A percentile compares a stretch with the other conserved stretches of the same genome.
These are phyloP conservation scores for Fissipunctia ypsillon DNA, from an alignment of 2,888 invertebrate species.

Conservation along the genomic window DNA sequence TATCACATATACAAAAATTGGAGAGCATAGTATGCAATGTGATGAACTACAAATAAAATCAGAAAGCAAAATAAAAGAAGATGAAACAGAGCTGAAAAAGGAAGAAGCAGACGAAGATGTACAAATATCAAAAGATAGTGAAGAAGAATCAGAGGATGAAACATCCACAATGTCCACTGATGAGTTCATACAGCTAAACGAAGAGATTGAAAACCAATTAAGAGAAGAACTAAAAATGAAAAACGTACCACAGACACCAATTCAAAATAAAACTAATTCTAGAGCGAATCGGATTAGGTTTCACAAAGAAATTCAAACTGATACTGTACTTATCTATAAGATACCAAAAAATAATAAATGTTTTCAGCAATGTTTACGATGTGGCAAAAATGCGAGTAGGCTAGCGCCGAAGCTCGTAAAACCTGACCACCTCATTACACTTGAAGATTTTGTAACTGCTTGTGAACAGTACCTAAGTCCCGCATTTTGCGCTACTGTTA, in stretches of 20 bases:
- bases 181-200: background rate
- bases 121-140: background rate
- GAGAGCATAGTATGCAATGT: too few relatives aligned
- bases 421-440: conserved; percentile 1
- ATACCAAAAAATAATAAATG: conserved; percentile 23
- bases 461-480: conserved; percentile 28
- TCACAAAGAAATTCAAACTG: conserved; percentile 29
- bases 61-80: conserved; percentile 3
- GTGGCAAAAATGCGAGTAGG: conserved; percentile 27
- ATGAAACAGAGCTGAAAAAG: background rate
- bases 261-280: background rate
- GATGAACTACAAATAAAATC: background rate
- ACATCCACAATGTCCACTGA: conserved; percentile 11
- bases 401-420: background rate
- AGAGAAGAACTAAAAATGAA: background rate
- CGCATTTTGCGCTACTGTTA: conserved; percentile 19
- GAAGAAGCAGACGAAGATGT: background rate
- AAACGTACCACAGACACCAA: conserved; percentile 9
- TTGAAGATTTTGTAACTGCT: conserved; percentile 20
- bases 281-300: fast-evolving
- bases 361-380: conserved; percentile 36
- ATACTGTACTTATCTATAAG: background rate
- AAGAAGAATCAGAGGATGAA: background rate
- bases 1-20: background rate
- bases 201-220: conserved; percentile 6